These are phyloP conservation scores for Nerophis lumbriciformis DNA, from an alignment of 2,113 vertebrate species.

Conservation along the genomic window DNA sequence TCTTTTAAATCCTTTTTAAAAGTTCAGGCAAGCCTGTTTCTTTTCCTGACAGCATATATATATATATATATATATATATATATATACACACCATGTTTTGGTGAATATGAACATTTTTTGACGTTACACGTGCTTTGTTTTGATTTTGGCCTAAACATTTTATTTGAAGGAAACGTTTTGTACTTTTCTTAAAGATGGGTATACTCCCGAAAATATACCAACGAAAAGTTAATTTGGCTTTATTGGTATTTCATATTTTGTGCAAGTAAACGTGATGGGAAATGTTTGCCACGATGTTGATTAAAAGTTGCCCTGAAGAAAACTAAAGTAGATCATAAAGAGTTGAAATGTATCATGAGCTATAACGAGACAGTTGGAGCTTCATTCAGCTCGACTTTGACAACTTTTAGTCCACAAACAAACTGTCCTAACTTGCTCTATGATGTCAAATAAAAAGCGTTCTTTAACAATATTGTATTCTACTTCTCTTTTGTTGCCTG, in stretches of 20 bases:
- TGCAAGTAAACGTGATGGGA: background rate
- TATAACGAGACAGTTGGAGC: conserved; percentile 1
- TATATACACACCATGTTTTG: too few relatives aligned
- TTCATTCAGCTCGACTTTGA: background rate
- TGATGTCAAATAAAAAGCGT: background rate
- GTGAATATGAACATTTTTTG: too few relatives aligned
- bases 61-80: too few relatives aligned
- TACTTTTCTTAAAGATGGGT: conserved; percentile 32
- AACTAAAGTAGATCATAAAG: background rate
- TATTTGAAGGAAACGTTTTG: conserved; percentile 7
- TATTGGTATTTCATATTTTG: conserved; percentile 7
- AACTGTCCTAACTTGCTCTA: background rate
- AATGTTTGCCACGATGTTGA: background rate
- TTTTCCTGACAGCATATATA: background rate
- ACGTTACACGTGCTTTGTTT: background rate
- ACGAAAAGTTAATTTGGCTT: conserved; percentile 7
- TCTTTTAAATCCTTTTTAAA: too few relatives aligned
- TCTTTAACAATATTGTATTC: too few relatives aligned
- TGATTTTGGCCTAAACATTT: background rate
- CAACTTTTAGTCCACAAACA: background rate
- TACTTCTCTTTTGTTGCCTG: too few relatives aligned
- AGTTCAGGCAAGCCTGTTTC: background rate
- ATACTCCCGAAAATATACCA: background rate
- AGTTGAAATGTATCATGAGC: background rate
- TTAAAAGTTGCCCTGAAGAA: background rate